Evolutionary conservation across 2,888 invertebrate genomes (phyloP), one percentile per base, ranked within the genome.

Genomic region (Helobdella robusta): DNA sequence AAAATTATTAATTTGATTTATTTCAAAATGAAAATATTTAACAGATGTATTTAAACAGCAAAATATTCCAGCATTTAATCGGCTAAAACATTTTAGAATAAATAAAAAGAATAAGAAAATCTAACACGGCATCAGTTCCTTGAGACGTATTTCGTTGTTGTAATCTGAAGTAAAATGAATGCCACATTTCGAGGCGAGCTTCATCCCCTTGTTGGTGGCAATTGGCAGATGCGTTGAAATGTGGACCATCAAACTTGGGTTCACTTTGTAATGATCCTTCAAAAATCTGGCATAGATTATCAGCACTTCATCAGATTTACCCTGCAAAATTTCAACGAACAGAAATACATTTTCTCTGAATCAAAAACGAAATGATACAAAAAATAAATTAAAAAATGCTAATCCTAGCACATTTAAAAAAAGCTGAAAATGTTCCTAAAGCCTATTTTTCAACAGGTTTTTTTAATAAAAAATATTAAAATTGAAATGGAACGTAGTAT

Each of bases 231-330:
- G 23, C 20, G 15, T n/a, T 8, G 35, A 3, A n/a, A 40, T n/a
- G 8, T 64, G 32, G 32, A 23, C 11, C 1, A 23, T 35, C 11
- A 36, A 32, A n/a, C 28, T 20, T 0, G 56, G 56, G 28, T 20
- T 20, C n/a, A 46, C 8, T 6, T 23, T 23, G 40, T 44, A 58
- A 15, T 35, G 30, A 2, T 25, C 34, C 28, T 52, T 52, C n/a
- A 62, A 56, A 28, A 54, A 75, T 75, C 32, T 71, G 68, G 35
- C 71, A 71, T 62, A 62, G 0, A 50, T 50, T 18, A 62, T 25
- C n/a, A 23, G 30, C 30, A 62, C 15, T 32, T 62, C 75, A 25
- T 68, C 67, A 75, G 68, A 77, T 76, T 68, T 76, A 76, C n/a
- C 76, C 71, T 18, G 73, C 68, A 28, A 50, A 6, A n/a, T n/a